A percentile compares a stretch with the other conserved stretches of the same genome.
Conservation (phyloP, 2,888 invertebrate species). For the Drosophila bunnanda region DNA sequence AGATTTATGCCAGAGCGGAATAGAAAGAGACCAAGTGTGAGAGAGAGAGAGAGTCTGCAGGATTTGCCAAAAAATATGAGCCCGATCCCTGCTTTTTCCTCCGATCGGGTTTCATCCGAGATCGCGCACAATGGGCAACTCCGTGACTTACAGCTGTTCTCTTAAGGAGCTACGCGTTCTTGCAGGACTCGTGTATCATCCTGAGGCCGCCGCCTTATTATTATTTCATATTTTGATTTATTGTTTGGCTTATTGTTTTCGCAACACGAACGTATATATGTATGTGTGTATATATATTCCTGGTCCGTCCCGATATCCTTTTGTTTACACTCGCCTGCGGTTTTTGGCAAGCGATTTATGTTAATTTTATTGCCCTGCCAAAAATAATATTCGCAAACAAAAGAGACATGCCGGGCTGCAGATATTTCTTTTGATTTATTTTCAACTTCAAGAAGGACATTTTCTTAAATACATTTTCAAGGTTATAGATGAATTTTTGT, state of each 20-base stretch:
- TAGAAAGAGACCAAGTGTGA: background rate
- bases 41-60: background rate
- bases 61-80: constrained; percentile 36
- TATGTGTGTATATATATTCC: background rate
- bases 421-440: constrained; percentile 12
- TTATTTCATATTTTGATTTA: constrained; percentile 79
- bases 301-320: constrained; percentile 13
- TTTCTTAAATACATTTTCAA: background rate
- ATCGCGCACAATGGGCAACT: constrained; percentile 46
- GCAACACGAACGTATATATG: constrained; percentile 12
- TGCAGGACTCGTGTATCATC: constrained; percentile 38
- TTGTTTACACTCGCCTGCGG: constrained; percentile 23
- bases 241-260: constrained; percentile 77
- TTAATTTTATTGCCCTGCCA: constrained; percentile 23
- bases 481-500: background rate
- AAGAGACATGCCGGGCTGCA: background rate
- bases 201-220: constrained; percentile 49
- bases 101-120: constrained; percentile 44
- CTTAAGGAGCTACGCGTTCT: constrained; percentile 18
- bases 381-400: constrained; percentile 17
- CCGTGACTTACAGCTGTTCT: constrained; percentile 53
- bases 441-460: background rate
- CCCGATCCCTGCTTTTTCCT: constrained; percentile 5
- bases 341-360: constrained; percentile 40
- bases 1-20: constrained; percentile 60